Base-by-base conservation (phyloP, 2,888 invertebrate genomes). In the Busseola fusca region DNA sequence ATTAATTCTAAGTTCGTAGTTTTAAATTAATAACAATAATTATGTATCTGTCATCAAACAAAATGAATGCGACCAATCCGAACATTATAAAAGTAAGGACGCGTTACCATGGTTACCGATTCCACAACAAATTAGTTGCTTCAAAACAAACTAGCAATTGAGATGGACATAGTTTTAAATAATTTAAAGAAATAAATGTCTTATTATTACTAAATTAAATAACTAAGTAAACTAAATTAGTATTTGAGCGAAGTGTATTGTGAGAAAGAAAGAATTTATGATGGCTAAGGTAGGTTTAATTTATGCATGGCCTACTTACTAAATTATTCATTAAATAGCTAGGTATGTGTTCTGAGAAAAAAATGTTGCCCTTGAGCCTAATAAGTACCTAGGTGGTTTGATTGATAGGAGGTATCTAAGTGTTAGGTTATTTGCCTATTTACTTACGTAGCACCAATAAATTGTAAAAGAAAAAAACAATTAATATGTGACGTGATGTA, bases 61-160 rank as follows among this genome's bases (percentile, higher is more conserved):
- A 56, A 74, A 34, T 72, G 80, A 84, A 84, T 77, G 72, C 81
- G 34, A 18, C 69, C 45, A 16, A 37, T 34, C 16, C 25, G 30
- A 48, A 12, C 9, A 30, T 16, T 63, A 5, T 12, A 1, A 63
- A 25, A 18, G 6, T 21, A 76, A 5, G 50, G 86, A 90, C 87
- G 88, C 91, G 91, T 91, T 84, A 72, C 86, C 76, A 90, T 89
- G 63, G 80, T 83, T 78, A 91, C 90, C 0, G 1, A 67, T 40
- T 57, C 69, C 91, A 92, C 91, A 92, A 92, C 92, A 92, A 75
- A 60, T 70, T 77, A 79, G 5, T 42, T 34, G 59, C 56, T 70
- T 40, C 84, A 78, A 83, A 84, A 84, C 85, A 85, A 84, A 74
- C 71, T 67, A 18, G 52, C 18, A 6, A 54, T 54, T 45, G n/a